Conservation (phyloP, 2,113 vertebrate genomes). For the Hippocampus mohnikei region DNA sequence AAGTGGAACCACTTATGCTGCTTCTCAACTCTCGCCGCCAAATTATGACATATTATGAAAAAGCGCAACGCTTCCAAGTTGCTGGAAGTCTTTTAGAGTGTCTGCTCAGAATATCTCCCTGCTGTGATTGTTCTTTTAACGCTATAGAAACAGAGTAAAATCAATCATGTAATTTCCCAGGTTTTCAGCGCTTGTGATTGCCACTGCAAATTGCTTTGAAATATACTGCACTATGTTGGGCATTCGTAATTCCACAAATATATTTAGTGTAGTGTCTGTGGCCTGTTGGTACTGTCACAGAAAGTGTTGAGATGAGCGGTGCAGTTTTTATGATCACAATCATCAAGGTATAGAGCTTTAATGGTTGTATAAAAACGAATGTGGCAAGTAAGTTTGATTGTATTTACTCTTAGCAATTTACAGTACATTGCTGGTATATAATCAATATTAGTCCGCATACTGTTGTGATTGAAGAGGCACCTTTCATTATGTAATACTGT, state of each 20-base stretch:
- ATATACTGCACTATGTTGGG: not conserved
- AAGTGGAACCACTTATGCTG: conserved; percentile 31
- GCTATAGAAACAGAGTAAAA: conserved; percentile 14
- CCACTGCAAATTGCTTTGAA: not conserved
- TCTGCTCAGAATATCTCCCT: conserved; percentile 48
- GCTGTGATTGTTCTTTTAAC: conserved; percentile 34
- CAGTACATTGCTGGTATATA: not conserved
- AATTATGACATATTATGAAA: conserved; percentile 54
- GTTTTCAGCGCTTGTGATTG: not conserved
- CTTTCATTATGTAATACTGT: too few relatives aligned
- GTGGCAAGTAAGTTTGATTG: not conserved
- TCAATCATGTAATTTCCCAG: conserved; percentile 7
- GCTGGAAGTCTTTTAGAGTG: conserved; percentile 35
- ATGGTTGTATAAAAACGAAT: not conserved
- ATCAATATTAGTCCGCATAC: not conserved
- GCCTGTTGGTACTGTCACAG: not conserved
- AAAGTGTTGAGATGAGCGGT: not conserved
- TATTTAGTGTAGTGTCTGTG: not conserved
- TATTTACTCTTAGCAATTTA: too few relatives aligned
- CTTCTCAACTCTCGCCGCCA: conserved; percentile 39
- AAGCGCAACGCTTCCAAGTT: conserved; percentile 49
- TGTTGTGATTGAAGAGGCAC: not conserved
- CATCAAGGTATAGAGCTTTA: not conserved
- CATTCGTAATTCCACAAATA: not conserved
- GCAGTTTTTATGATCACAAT: not conserved